Percentiles rank a stretch among this genome's conserved stretches.
These are phyloP conservation scores for Carcharodon carcharias DNA, from an alignment of 2,797 vertebrate species.

Conservation along the genomic window DNA sequence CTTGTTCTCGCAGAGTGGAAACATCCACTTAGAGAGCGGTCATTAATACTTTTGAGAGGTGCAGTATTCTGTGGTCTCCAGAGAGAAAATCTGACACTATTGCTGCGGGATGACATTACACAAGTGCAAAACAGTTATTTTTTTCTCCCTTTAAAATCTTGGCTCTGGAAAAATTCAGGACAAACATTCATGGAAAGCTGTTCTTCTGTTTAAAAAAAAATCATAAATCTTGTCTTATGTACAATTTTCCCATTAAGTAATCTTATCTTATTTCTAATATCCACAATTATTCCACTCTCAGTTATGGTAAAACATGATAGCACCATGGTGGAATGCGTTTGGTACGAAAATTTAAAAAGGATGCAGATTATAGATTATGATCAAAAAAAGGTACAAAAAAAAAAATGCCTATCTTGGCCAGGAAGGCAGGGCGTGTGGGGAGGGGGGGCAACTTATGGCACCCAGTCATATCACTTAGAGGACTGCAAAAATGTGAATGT, in stretches of 20 bases:
- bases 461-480: not conserved
- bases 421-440: not conserved
- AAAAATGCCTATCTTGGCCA: not conserved
- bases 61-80: not conserved
- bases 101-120: not conserved
- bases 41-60: not conserved
- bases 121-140: not conserved
- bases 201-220: not conserved
- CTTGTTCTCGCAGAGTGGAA: not conserved
- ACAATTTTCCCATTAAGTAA: not conserved
- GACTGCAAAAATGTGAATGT: not conserved
- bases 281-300: not conserved
- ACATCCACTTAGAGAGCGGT: not conserved
- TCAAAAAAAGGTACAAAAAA: not conserved
- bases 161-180: not conserved
- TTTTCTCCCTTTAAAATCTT: not conserved
- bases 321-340: not conserved
- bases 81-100: not conserved
- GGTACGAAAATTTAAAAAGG: not conserved
- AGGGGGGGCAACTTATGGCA: not conserved
- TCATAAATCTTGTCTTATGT: not conserved
- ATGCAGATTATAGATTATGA: not conserved
- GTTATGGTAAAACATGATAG: not conserved
- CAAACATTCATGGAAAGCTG: not conserved
- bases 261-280: not conserved